Evolutionary conservation across 2,797 vertebrate genomes (phyloP).

Genomic region (Erethizon dorsatum): DNA sequence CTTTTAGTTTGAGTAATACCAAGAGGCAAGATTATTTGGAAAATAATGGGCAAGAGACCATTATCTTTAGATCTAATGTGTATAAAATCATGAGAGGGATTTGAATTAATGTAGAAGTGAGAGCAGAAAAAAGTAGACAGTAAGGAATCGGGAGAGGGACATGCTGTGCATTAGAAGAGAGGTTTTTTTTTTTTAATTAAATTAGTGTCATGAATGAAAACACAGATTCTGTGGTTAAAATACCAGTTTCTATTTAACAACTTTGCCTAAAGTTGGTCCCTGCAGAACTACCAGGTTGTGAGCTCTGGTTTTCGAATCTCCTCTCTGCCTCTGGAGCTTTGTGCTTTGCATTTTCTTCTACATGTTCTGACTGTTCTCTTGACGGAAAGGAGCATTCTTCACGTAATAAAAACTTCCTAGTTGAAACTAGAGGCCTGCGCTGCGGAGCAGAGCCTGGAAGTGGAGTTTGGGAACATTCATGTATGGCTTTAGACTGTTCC

Average conservation of each 20-base stretch:
- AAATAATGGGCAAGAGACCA: neutral
- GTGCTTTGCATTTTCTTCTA: neutral
- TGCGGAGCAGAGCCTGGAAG: neutral
- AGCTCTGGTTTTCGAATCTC: neutral
- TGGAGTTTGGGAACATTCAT: neutral
- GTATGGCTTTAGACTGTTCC: neutral
- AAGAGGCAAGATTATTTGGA: neutral
- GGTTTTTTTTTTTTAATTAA: neutral
- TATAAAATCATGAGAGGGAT: neutral
- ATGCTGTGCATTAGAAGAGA: neutral
- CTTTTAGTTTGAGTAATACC: neutral
- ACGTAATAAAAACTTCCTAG: neutral
- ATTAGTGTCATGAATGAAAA: neutral
- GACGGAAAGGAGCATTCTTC: neutral
- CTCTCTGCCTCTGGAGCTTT: neutral
- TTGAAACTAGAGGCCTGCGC: neutral
- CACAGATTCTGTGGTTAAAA: neutral
- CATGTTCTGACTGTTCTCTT: neutral
- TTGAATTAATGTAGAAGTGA: neutral
- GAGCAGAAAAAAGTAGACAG: neutral
- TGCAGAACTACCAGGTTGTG: neutral
- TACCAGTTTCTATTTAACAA: neutral
- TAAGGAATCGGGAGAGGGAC: neutral
- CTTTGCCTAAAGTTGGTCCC: neutral
- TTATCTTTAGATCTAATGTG: neutral